These are phyloP conservation scores for Netelia melanura DNA, from an alignment of 2,888 invertebrate species.

Conservation along the genomic window DNA sequence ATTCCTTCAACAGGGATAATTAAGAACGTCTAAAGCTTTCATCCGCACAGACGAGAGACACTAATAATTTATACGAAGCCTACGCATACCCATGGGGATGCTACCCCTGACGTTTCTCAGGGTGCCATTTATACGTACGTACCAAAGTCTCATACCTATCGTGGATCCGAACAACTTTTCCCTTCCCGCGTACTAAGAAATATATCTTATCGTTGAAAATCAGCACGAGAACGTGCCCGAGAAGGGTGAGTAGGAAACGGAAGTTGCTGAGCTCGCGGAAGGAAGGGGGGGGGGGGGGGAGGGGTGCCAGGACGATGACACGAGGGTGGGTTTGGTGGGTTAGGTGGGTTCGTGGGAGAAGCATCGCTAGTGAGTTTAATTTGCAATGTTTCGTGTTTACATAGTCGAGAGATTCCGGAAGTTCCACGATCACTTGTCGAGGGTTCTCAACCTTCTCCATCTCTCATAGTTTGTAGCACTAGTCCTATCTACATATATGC, in stretches of 20 bases:
- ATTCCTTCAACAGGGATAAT: constrained; percentile 13
- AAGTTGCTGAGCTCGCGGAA: background rate
- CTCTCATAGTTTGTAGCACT: background rate
- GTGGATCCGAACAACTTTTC: constrained; percentile 29
- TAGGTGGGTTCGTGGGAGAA: constrained; percentile 2
- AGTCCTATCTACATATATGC: background rate
- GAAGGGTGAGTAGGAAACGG: background rate
- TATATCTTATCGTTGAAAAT: constrained; percentile 41
- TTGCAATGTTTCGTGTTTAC: constrained; percentile 74
- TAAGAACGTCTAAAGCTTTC: constrained; percentile 16
- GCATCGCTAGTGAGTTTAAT: constrained; percentile 68
- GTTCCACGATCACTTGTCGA: constrained; percentile 68
- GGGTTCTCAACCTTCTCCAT: constrained; percentile 46
- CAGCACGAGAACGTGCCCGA: background rate
- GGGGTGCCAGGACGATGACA: constrained; percentile 35
- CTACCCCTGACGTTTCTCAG: constrained; percentile 30
- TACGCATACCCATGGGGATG: constrained; percentile 32
- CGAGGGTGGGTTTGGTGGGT: constrained; percentile 6
- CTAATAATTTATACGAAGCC: constrained; percentile 41
- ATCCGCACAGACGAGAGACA: constrained; percentile 37
- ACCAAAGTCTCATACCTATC: constrained; percentile 13
- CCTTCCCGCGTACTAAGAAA: constrained; percentile 36
- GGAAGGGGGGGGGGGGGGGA: background rate
- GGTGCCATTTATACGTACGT: constrained; percentile 6
- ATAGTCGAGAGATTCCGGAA: constrained; percentile 68